Base-by-base conservation (phyloP, 2,797 vertebrate species). In the Stomatorhinus walkeri region DNA sequence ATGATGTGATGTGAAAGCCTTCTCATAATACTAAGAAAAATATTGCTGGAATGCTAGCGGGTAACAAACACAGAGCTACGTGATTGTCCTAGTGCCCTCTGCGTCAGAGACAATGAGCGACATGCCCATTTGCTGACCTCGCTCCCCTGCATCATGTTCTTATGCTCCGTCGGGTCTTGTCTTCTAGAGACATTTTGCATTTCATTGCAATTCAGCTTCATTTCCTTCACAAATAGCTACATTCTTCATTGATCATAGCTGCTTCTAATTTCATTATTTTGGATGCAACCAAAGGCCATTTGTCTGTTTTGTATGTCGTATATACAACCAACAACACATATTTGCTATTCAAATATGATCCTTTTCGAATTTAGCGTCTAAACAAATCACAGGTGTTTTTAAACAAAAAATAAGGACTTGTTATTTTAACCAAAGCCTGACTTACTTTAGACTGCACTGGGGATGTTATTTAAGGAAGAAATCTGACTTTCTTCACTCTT, bases 311-410 rank as follows among this genome's bases (percentile, higher is more conserved):
- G 93, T 92, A 94, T 94, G 93, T 52, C 91, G 89, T 91, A 92
- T 93, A 94, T 93, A 90, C 79, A 87, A 90, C 92, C 92, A 93
- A 91, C 91, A 91, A 93, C 92, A 92, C 92, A 94, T 92, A 95
- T 96, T 96, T 96, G 95, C 92, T 94, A 95, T 96, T 94, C 94
- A 96, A 95, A 96, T 95, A 91, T 88, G 90, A 93, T 95, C 94
- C 94, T 92, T 94, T 94, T 94, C 91, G 89, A 93, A 95, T 94
- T 95, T 93, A 93, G 92, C 91, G 92, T 92, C 92, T 93, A 96
- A 95, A 94, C 94, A 95, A 95, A 95, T 95, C 85, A 88, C 40
- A 81, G 59, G 87, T 88, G 64, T 89, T 84, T 84, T 89, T 88
- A 92, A 91, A 90, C 92, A 91, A 89, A 91, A 51, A 92, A 90